Conservation (phyloP, 2,113 vertebrate genomes). For the Ranitomeya variabilis region DNA sequence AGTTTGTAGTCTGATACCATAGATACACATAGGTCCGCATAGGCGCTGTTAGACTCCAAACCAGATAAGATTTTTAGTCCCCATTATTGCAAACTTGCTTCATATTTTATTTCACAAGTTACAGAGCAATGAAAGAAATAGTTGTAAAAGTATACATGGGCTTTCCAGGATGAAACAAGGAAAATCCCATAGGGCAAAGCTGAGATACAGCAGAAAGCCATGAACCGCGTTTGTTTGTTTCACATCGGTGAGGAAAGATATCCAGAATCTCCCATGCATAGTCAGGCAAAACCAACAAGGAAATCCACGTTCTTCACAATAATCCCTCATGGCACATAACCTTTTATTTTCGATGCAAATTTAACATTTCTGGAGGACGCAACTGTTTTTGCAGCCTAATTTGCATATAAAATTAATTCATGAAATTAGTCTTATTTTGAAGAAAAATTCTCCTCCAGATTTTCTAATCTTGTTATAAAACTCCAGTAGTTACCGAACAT, state of each 20-base stretch:
- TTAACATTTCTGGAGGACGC: slow-evolving; percentile 8
- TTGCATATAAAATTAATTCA: not conserved
- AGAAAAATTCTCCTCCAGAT: too few species aligned
- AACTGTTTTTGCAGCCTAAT: not conserved
- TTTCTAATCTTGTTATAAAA: not conserved
- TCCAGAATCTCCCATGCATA: too few species aligned
- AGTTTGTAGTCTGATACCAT: too few species aligned
- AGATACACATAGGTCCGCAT: too few species aligned
- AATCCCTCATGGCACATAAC: slow-evolving; percentile 10
- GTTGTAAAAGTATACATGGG: not conserved
- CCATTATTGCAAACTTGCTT: too few species aligned
- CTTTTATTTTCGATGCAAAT: slow-evolving; percentile 23
- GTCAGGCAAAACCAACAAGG: not conserved
- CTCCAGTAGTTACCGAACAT: not conserved
- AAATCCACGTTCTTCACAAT: not conserved
- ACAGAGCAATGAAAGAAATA: too few species aligned
- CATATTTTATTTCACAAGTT: too few species aligned
- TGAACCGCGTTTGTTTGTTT: not conserved
- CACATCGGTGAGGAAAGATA: not conserved
- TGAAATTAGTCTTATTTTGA: not conserved
- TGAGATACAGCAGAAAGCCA: not conserved
- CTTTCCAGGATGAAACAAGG: not conserved
- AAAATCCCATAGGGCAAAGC: not conserved
- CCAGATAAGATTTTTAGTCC: too few species aligned
- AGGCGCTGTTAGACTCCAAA: too few species aligned